Conservation (phyloP, 2,888 invertebrate genomes). For the Rhamphomyia laevipes region DNA sequence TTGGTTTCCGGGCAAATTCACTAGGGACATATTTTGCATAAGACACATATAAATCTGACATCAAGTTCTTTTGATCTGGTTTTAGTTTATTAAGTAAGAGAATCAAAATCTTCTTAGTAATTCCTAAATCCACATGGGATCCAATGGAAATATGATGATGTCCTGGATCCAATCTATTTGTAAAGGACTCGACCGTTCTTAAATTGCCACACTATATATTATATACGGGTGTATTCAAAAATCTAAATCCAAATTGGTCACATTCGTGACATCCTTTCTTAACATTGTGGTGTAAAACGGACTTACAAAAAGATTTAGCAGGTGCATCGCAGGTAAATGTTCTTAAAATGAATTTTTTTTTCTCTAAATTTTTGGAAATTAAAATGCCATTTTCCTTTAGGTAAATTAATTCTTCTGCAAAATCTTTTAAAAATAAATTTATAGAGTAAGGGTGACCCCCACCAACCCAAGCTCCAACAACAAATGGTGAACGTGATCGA, state of each 20-base stretch:
- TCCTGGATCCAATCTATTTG: neutral
- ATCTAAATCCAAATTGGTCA: neutral
- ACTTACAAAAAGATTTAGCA: slow-evolving; percentile 1
- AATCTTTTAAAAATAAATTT: neutral
- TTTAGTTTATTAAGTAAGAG: no score
- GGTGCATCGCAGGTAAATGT: neutral
- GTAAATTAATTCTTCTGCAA: neutral
- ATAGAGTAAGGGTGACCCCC: neutral
- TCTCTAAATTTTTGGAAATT: neutral
- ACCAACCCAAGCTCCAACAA: neutral
- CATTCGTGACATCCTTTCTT: slow-evolving; percentile 1
- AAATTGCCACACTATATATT: no score
- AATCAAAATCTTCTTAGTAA: no score
- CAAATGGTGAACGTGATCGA: neutral
- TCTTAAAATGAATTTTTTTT: neutral
- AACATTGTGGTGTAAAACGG: neutral
- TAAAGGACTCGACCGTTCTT: neutral
- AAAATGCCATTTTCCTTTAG: neutral
- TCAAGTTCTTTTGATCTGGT: neutral
- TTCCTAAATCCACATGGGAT: neutral
- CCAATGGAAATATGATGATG: neutral
- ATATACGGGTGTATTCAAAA: no score
- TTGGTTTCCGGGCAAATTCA: neutral
- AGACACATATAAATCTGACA: neutral
- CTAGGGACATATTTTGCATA: neutral